A percentile compares a stretch with the other conserved stretches of the same genome.
phyloP scores from a whole-genome alignment of 2,797 vertebrate species.

The Eremophila alpestris region DNA sequence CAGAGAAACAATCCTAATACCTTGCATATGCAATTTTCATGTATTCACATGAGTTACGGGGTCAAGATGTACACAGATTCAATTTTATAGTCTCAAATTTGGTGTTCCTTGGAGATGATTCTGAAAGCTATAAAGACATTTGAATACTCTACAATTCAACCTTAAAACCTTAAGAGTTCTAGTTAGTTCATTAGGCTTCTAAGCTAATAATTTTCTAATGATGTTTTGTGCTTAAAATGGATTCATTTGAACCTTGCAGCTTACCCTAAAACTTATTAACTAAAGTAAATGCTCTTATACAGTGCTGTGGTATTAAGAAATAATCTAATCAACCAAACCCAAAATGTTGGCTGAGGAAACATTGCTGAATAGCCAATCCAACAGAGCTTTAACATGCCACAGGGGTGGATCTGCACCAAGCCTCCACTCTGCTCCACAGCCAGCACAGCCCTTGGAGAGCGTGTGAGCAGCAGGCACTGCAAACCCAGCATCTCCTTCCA shows the following conservation, averaged over 20 bases:
- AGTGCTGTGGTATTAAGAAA: not conserved
- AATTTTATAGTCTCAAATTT: not conserved
- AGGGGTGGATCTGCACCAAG: not conserved
- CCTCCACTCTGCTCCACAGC: not conserved
- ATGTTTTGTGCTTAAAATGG: not conserved
- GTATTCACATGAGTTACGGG: not conserved
- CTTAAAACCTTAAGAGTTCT: not conserved
- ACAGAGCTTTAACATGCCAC: not conserved
- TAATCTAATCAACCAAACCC: slow-evolving; percentile 19
- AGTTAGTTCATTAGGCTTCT: not conserved
- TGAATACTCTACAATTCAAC: not conserved
- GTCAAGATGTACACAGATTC: not conserved
- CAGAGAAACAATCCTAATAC: not conserved
- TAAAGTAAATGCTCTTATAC: slow-evolving; percentile 11
- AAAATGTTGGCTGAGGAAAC: not conserved
- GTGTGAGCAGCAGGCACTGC: not conserved
- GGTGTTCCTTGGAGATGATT: not conserved
- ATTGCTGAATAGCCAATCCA: not conserved
- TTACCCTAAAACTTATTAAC: not conserved
- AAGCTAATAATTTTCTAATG: slow-evolving; percentile 6
- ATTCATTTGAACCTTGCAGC: not conserved
- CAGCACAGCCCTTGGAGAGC: not conserved
- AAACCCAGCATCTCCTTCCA: not conserved
- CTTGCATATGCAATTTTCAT: not conserved
- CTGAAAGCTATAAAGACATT: not conserved